A percentile compares a stretch with the other conserved stretches of the same genome.
These are phyloP conservation scores for Rotaria socialis DNA, from an alignment of 2,888 invertebrate species.

Conservation along the genomic window DNA sequence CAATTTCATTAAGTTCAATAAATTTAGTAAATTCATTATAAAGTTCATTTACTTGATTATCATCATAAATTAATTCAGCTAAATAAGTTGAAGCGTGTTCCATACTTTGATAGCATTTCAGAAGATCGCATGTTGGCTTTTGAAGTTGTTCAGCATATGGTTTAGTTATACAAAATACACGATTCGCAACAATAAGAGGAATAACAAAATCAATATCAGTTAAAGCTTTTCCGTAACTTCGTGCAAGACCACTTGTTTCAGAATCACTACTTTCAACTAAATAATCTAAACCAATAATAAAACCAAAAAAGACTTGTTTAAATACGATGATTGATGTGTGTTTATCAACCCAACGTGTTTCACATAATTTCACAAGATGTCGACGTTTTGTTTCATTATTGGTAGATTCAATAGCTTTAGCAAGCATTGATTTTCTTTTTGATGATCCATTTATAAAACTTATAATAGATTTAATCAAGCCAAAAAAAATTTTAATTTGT, in stretches of 20 bases:
- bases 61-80: background rate
- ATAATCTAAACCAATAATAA: background rate
- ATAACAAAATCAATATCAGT: background rate
- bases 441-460: background rate
- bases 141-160: background rate
- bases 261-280: background rate
- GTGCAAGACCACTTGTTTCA: background rate
- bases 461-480: background rate
- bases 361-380: background rate
- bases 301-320: background rate
- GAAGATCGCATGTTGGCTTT: background rate
- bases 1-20: background rate
- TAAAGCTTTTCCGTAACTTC: background rate
- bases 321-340: background rate
- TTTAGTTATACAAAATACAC: background rate
- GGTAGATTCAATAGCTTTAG: background rate
- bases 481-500: background rate
- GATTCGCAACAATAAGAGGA: background rate
- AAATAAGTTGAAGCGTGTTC: background rate
- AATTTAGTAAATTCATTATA: no score
- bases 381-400: background rate
- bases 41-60: constrained; percentile 1
- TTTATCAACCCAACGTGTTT: background rate
- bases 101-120: background rate
- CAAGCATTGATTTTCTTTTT: background rate